A percentile compares a stretch with the other conserved stretches of the same genome.
phyloP scores from a whole-genome alignment of 2,113 vertebrate genomes.

The Brevimyrus niger region DNA sequence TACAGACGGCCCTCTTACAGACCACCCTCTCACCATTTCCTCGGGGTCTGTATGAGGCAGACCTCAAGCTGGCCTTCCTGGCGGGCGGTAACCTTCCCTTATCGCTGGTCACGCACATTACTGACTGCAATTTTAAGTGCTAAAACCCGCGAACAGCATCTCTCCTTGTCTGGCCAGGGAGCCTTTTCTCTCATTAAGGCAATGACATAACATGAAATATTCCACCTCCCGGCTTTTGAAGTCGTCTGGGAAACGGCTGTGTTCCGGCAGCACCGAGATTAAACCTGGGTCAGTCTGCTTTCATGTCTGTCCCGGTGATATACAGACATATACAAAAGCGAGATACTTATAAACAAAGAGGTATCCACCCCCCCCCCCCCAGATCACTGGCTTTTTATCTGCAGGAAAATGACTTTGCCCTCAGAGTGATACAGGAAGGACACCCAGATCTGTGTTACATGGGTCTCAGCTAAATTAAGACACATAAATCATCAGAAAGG shows the following conservation, averaged over 20 bases:
- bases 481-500: neutral
- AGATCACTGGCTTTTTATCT: neutral
- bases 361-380: neutral
- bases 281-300: slow-evolving; percentile 8
- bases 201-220: slow-evolving; percentile 23
- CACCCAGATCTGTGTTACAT: neutral
- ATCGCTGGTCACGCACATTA: neutral
- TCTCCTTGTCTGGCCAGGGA: neutral
- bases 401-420: neutral
- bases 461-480: neutral
- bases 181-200: slow-evolving; percentile 11
- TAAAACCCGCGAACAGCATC: neutral
- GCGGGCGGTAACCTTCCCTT: neutral
- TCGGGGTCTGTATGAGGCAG: neutral
- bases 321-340: neutral
- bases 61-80: neutral
- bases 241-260: neutral
- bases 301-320: neutral
- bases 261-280: slow-evolving; percentile 6
- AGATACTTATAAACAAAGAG: neutral
- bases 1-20: neutral
- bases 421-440: neutral
- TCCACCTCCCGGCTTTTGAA: neutral
- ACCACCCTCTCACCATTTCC: neutral
- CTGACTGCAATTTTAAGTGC: neutral